Conservation (phyloP, 1,140 invertebrate genomes). For the Orius insidiosus region DNA sequence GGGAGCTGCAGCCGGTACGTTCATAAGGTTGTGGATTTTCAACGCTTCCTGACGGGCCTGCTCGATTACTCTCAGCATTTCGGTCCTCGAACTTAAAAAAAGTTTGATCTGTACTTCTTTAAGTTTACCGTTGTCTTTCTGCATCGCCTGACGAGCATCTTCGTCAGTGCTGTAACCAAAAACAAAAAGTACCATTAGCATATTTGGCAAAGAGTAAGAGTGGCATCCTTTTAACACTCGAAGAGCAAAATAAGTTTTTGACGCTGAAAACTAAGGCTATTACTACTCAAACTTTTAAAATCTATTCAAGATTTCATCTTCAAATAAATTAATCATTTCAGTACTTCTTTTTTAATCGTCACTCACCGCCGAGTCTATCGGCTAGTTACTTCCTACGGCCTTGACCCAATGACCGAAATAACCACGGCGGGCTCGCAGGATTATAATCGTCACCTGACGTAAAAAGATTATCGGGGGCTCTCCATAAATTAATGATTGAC, state of each 20-base stretch:
- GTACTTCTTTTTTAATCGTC: too few species aligned
- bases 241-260: slow-evolving; percentile 13
- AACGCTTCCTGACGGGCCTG: slow-evolving; percentile 39
- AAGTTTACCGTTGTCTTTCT: slow-evolving; percentile 67
- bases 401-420: too few species aligned
- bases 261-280: background rate
- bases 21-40: slow-evolving; percentile 20
- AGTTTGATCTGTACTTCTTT: slow-evolving; percentile 79
- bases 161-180: slow-evolving; percentile 67
- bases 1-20: slow-evolving; percentile 1
- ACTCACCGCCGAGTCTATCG: too few species aligned
- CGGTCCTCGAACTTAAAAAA: slow-evolving; percentile 76
- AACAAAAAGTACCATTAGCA: slow-evolving; percentile 5
- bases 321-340: too few species aligned
- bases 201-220: background rate
- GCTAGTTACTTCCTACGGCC: too few species aligned
- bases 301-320: too few species aligned
- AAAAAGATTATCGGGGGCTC: too few species aligned
- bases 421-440: too few species aligned
- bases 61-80: slow-evolving; percentile 92
- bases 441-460: too few species aligned
- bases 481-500: too few species aligned
- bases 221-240: slow-evolving; percentile 13
- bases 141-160: slow-evolving; percentile 91
- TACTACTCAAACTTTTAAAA: background rate